Conservation (phyloP, 1,140 invertebrate species). For the Pogonomyrmex barbatus region DNA sequence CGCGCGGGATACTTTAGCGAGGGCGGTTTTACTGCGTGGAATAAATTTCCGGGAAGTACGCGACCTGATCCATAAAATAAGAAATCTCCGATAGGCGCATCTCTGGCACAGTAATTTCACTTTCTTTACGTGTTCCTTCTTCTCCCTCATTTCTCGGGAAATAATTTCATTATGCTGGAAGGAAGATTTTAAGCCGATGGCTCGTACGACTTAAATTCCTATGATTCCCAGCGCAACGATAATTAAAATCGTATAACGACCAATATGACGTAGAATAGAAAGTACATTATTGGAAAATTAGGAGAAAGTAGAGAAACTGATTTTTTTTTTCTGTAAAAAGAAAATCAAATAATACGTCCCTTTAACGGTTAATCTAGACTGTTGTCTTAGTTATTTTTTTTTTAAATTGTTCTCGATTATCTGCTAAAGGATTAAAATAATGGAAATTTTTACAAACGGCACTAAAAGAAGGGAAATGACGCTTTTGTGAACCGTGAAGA, state of each 20-base stretch:
- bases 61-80: conserved; percentile 74
- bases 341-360: background rate
- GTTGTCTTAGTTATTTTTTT: background rate
- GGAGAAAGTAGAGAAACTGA: background rate
- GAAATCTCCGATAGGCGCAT: conserved; percentile 68
- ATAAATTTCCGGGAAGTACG: conserved; percentile 71
- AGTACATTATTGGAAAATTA: background rate
- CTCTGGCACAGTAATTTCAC: conserved; percentile 61
- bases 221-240: background rate
- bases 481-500: conserved; percentile 43
- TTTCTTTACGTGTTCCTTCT: conserved; percentile 60
- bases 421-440: conserved; percentile 27
- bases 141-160: conserved; percentile 37
- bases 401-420: background rate
- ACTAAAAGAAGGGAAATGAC: conserved; percentile 32
- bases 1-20: conserved; percentile 54
- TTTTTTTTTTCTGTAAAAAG: background rate
- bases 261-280: background rate
- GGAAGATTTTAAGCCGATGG: conserved; percentile 22
- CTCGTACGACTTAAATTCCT: conserved; percentile 10
- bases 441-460: conserved; percentile 45
- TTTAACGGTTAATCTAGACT: background rate
- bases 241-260: conserved; percentile 37
- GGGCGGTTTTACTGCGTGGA: conserved; percentile 70
- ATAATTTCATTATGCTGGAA: conserved; percentile 64